Evolutionary conservation across 2,888 invertebrate genomes (phyloP).

Genomic region (Diplazon laetatorius): DNA sequence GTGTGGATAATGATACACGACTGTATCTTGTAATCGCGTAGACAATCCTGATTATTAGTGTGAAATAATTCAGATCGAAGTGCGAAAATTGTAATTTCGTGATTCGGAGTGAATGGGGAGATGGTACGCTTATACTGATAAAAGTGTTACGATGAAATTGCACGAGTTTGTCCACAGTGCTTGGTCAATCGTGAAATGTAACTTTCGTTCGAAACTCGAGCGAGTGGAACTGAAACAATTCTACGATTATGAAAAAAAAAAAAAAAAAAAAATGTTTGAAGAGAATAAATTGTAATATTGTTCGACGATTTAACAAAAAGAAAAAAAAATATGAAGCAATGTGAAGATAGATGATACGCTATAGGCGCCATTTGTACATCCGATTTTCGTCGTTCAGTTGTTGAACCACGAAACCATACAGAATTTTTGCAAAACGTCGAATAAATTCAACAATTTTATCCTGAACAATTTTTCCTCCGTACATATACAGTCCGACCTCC

Average conservation of each 20-base stretch:
- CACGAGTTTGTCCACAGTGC: constrained; percentile 4
- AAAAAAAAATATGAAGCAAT: no score
- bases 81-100: constrained; percentile 5
- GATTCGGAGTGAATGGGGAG: constrained; percentile 58
- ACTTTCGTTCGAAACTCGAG: constrained; percentile 6
- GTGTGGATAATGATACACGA: constrained; percentile 5
- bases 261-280: constrained; percentile 10
- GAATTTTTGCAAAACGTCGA: neutral
- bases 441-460: constrained; percentile 4
- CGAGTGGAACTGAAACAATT: constrained; percentile 4
- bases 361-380: neutral
- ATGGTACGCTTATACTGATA: constrained; percentile 67
- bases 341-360: no score
- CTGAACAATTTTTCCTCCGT: neutral
- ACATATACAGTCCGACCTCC: no score
- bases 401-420: neutral
- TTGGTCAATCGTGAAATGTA: neutral
- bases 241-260: neutral
- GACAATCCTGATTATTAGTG: constrained; percentile 39
- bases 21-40: constrained; percentile 26
- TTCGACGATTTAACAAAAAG: no score
- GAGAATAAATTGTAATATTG: no score
- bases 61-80: constrained; percentile 35
- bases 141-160: constrained; percentile 36
- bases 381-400: neutral